Percentiles rank a stretch among this genome's conserved stretches.
phyloP scores from a whole-genome alignment of 2,888 invertebrate genomes.

The Invenusta paracnida region DNA sequence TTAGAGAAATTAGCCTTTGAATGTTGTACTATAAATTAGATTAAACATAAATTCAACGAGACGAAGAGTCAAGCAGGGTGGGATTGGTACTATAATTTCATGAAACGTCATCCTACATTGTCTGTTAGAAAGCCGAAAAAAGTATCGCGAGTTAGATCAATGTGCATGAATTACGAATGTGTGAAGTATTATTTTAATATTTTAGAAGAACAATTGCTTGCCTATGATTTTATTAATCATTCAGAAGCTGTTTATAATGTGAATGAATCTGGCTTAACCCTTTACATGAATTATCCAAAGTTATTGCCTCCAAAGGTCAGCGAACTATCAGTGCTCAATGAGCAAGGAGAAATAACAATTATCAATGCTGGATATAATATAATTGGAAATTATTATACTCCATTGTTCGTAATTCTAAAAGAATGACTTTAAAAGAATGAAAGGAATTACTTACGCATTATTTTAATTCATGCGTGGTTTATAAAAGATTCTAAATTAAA shows the following conservation, averaged over 20 bases:
- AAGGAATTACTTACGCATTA: too few relatives aligned
- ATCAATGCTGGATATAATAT: neutral
- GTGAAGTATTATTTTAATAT: constrained; percentile 10
- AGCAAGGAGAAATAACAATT: neutral
- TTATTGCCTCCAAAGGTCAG: neutral
- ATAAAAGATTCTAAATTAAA: too few relatives aligned
- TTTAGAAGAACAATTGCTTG: neutral
- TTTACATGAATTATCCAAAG: neutral
- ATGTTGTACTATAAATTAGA: neutral
- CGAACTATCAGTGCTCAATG: neutral
- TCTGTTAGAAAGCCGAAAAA: constrained; percentile 3
- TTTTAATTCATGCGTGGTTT: too few relatives aligned
- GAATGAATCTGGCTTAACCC: constrained; percentile 14
- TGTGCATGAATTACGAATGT: neutral
- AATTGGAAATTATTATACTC: neutral
- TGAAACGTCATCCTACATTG: neutral
- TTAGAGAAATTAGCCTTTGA: neutral
- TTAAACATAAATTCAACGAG: neutral
- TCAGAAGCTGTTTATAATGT: constrained; percentile 11
- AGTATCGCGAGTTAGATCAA: constrained; percentile 8
- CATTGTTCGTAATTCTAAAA: neutral
- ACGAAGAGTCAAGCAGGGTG: neutral
- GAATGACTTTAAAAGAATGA: too few relatives aligned
- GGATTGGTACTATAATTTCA: neutral
- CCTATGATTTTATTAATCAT: neutral